Evolutionary conservation across 2,888 invertebrate species (phyloP), one percentile per base, ranked within the genome.

Genomic region (Aspidiotus destructor): DNA sequence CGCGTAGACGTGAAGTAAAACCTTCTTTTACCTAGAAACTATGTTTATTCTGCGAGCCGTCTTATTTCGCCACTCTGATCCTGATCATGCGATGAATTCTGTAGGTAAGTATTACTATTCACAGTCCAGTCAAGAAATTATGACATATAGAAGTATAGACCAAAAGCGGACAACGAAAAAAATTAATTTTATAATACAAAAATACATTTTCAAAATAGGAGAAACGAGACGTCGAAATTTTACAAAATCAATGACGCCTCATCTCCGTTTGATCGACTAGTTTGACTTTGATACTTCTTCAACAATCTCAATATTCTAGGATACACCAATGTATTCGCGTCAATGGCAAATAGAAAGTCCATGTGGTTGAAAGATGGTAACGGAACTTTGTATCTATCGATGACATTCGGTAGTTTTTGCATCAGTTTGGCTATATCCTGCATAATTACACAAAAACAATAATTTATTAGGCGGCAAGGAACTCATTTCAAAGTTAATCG

Each of bases 301-400:
- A 69, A 40, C 11, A 69, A 17, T 62, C 54, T 62, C 8, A 69
- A 10, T n/a, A 69, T 41, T 40, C 62, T 41, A 28, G 70, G 60
- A 73, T 84, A 86, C 0, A 87, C 75, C 67, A 86, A 75, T 5
- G 78, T 77, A 65, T 79, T 81, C 0, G 82, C 83, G 74, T 86
- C 80, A n/a, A 81, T 82, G n/a, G 82, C 87, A 83, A 84, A 86
- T 72, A 86, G 77, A 74, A 86, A 88, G 75, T 88, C 88, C 70
- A 87, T 74, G 75, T 88, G 88, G 74, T 83, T 86, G 74, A 86
- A 88, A 7, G 77, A 76, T 2, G 78, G 73, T 73, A 81, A 77
- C 0, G 82, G 80, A 8, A 87, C 80, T 60, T 58, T 69, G 3
- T 70, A 65, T 0, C 82, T 79, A 53, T 82, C 83, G 63, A 84